Conservation (phyloP, 2,888 invertebrate species). For the Macaria notata region DNA sequence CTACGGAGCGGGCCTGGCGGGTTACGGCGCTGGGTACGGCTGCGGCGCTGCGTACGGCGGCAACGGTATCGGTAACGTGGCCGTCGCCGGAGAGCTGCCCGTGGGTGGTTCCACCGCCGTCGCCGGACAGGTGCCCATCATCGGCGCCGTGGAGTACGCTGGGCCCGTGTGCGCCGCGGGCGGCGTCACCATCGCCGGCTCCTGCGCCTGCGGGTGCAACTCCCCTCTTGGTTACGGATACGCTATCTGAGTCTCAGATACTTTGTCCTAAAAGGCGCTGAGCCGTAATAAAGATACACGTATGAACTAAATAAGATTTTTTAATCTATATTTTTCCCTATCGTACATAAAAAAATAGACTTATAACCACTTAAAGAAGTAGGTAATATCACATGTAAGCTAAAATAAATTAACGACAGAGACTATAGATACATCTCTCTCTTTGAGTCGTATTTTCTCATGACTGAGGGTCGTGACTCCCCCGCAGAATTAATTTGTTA, state of each 20-base stretch:
- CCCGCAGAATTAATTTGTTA: no score
- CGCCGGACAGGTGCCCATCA: slow-evolving; percentile 33
- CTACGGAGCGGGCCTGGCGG: slow-evolving; percentile 3
- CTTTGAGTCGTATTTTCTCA: no score
- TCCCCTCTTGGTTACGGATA: slow-evolving; percentile 18
- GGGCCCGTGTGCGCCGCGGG: slow-evolving; percentile 33
- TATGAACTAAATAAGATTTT: no score
- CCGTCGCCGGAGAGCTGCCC: slow-evolving; percentile 42
- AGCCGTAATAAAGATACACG: no score
- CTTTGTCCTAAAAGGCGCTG: no score
- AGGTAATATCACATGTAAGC: no score
- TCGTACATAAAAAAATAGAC: no score
- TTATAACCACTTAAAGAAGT: no score
- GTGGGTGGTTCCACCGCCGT: slow-evolving; percentile 41
- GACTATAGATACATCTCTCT: no score
- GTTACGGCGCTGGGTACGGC: slow-evolving; percentile 1
- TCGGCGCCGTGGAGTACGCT: slow-evolving; percentile 34
- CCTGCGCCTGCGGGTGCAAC: slow-evolving; percentile 32
- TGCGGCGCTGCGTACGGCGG: slow-evolving; percentile 35
- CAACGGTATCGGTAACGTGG: slow-evolving; percentile 39
- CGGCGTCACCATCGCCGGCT: slow-evolving; percentile 30
- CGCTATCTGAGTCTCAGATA: slow-evolving; percentile 7
- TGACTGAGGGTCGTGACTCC: no score
- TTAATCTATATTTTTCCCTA: no score
- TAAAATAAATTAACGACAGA: no score